These are phyloP conservation scores for Amphiprion ocellaris DNA, from an alignment of 2,113 vertebrate species.

Conservation along the genomic window DNA sequence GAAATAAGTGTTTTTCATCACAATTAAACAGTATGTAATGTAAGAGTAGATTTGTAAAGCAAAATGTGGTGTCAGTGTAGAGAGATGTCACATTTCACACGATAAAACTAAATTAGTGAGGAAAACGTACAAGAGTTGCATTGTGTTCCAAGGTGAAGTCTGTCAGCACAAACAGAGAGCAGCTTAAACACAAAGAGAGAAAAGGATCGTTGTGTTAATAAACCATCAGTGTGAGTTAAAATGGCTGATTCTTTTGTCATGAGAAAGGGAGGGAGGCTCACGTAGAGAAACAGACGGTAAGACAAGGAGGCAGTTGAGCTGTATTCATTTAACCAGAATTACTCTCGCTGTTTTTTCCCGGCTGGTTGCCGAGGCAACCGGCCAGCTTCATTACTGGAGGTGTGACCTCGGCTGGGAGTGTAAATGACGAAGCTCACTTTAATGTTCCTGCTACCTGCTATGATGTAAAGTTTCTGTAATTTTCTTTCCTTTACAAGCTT, in stretches of 20 bases:
- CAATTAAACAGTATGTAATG: too few relatives aligned
- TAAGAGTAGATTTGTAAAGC: too few relatives aligned
- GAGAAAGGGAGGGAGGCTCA: constrained; percentile 13
- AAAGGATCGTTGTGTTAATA: constrained; percentile 2
- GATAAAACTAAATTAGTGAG: too few relatives aligned
- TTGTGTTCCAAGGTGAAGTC: too few relatives aligned
- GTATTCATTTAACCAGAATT: constrained; percentile 56
- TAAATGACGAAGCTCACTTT: constrained; percentile 45
- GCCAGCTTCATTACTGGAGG: constrained; percentile 59
- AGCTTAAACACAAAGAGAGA: background rate
- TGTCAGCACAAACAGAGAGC: too few relatives aligned
- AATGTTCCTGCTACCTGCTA: background rate
- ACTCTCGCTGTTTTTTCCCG: constrained; percentile 27
- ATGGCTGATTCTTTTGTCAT: constrained; percentile 53
- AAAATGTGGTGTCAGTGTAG: too few relatives aligned
- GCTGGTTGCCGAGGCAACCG: constrained; percentile 61
- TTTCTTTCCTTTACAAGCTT: background rate
- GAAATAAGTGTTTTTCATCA: too few relatives aligned
- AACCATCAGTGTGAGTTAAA: constrained; percentile 33
- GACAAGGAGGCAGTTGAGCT: constrained; percentile 33
- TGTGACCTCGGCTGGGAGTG: constrained; percentile 56
- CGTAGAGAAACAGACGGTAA: constrained; percentile 27
- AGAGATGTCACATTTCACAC: too few relatives aligned
- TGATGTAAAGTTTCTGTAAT: constrained; percentile 24
- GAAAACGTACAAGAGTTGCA: too few relatives aligned